These are phyloP conservation scores for Lasioglossum baleicum DNA, from an alignment of 1,140 invertebrate genomes.

Conservation along the genomic window DNA sequence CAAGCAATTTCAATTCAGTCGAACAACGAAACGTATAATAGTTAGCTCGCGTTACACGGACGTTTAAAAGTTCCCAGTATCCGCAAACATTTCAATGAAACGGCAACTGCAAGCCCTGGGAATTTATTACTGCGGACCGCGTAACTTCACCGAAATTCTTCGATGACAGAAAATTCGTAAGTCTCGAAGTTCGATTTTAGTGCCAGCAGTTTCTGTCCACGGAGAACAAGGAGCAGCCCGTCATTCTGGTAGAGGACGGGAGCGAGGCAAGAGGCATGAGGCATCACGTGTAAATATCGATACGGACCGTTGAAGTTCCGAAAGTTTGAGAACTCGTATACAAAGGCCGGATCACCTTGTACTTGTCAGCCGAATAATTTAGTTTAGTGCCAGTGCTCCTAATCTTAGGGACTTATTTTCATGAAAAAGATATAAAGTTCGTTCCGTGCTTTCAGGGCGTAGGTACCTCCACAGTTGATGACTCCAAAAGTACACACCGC, in stretches of 20 bases:
- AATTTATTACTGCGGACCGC: neutral
- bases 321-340: neutral
- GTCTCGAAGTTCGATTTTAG: neutral
- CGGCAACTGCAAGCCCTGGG: neutral
- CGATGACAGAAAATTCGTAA: neutral
- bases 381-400: conserved; percentile 30
- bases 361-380: conserved; percentile 46
- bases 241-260: neutral
- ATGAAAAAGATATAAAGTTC: conserved; percentile 59
- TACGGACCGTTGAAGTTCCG: neutral
- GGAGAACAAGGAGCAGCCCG: neutral
- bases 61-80: neutral
- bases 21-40: too few species aligned
- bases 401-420: conserved; percentile 51
- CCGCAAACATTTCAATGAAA: neutral
- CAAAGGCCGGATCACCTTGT: conserved; percentile 31
- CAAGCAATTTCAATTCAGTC: too few species aligned
- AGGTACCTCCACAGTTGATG: conserved; percentile 51
- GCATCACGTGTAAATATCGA: conserved; percentile 3
- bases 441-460: conserved; percentile 37
- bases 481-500: conserved; percentile 52
- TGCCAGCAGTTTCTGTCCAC: neutral
- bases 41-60: too few species aligned
- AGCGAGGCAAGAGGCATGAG: neutral
- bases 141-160: neutral